A percentile compares a stretch with the other conserved stretches of the same genome.
phyloP scores from a whole-genome alignment of 2,113 vertebrate genomes.

The Riparia riparia region DNA sequence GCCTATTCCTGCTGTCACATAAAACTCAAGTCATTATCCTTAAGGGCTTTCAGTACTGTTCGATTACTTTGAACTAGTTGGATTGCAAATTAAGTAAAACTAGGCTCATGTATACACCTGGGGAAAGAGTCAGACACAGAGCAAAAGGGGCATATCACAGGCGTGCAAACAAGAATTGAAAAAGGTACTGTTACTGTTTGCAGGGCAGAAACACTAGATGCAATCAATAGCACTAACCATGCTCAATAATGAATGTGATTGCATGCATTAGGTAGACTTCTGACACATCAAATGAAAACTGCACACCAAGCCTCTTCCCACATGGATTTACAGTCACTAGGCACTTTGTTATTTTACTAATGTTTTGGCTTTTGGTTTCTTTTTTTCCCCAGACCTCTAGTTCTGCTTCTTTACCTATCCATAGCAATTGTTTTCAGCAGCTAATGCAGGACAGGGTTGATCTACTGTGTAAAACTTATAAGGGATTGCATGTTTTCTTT shows the following conservation, averaged over 20 bases:
- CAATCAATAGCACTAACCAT: background rate
- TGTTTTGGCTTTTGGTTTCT: background rate
- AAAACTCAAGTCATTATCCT: background rate
- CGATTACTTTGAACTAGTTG: background rate
- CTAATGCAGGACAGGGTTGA: background rate
- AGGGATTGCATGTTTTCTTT: background rate
- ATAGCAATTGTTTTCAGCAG: background rate
- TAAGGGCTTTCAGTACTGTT: background rate
- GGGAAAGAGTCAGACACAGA: background rate
- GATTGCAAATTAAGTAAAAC: background rate
- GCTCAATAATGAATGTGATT: conserved; percentile 12
- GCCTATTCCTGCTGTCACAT: background rate
- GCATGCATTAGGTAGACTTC: background rate
- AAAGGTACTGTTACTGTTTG: background rate
- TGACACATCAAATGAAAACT: background rate
- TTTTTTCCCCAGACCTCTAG: background rate
- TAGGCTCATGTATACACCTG: background rate
- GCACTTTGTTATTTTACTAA: background rate
- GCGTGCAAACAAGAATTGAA: background rate
- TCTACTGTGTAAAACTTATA: background rate
- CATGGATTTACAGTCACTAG: background rate
- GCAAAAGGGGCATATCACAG: background rate
- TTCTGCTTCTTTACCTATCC: background rate
- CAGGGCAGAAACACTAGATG: background rate
- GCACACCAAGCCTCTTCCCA: background rate